phyloP scores from a whole-genome alignment of 2,888 invertebrate genomes.

The Gisinianus flammeolus region DNA sequence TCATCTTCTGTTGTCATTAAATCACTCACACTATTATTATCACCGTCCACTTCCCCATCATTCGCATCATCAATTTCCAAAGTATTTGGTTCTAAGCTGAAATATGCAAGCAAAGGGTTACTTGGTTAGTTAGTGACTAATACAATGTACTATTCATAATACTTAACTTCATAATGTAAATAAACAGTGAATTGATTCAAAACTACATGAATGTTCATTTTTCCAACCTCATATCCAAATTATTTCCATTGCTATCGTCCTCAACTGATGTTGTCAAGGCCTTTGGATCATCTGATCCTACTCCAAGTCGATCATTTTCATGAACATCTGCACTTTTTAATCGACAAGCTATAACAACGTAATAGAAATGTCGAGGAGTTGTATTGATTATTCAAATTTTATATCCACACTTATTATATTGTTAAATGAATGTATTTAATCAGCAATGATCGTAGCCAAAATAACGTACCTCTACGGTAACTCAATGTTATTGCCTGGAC shows the following conservation, averaged over 20 bases:
- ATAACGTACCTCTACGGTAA: conserved; percentile 48
- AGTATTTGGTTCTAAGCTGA: conserved; percentile 32
- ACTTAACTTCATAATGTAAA: too few species aligned
- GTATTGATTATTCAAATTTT: too few species aligned
- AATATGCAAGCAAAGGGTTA: too few species aligned
- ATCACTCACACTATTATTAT: conserved; percentile 58
- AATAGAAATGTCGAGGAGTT: background rate
- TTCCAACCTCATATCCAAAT: conserved; percentile 37
- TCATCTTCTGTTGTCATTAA: conserved; percentile 59
- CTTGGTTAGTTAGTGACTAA: too few species aligned
- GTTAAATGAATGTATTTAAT: too few species aligned
- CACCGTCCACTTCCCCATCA: conserved; percentile 46
- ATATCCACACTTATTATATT: too few species aligned
- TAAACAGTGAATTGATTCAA: too few species aligned
- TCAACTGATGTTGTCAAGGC: conserved; percentile 21
- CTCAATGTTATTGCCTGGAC: conserved; percentile 56
- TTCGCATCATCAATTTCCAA: conserved; percentile 31
- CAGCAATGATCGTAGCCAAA: too few species aligned
- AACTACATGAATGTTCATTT: too few species aligned
- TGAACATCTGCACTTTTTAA: conserved; percentile 46
- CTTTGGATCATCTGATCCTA: background rate
- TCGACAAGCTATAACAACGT: conserved; percentile 47
- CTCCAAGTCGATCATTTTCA: background rate
- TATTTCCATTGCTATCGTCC: conserved; percentile 42
- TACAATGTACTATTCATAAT: too few species aligned